phyloP scores from a whole-genome alignment of 2,888 invertebrate species.

The Tetragnatha montana region DNA sequence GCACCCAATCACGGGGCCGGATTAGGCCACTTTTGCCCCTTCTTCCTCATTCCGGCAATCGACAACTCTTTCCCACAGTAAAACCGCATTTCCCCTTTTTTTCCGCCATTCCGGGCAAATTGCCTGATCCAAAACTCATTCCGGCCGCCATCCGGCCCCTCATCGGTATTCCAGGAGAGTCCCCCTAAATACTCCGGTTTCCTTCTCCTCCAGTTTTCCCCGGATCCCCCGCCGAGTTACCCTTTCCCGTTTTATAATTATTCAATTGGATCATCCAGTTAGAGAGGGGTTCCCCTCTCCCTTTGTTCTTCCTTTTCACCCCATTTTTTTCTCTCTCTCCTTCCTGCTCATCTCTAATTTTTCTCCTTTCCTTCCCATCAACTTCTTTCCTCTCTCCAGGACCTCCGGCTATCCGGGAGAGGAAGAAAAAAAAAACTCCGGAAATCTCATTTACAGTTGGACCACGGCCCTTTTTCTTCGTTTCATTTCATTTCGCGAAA shows the following conservation, averaged over 20 bases:
- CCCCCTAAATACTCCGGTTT: neutral
- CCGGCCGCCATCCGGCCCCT: constrained; percentile 13
- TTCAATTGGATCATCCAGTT: constrained; percentile 59
- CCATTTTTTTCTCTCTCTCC: constrained; percentile 19
- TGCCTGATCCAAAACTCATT: constrained; percentile 46
- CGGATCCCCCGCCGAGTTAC: neutral
- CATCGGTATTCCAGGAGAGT: constrained; percentile 19
- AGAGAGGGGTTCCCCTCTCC: constrained; percentile 13
- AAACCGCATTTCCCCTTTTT: constrained; percentile 36
- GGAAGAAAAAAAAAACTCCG: constrained; percentile 14
- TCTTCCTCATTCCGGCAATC: constrained; percentile 36
- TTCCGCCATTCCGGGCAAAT: constrained; percentile 54
- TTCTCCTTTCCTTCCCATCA: neutral
- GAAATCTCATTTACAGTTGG: constrained; percentile 62
- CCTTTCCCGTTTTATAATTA: constrained; percentile 51
- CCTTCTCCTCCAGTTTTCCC: neutral
- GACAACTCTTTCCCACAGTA: neutral
- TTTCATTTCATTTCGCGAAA: constrained; percentile 51
- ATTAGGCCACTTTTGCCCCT: constrained; percentile 45
- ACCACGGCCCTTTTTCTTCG: constrained; percentile 39
- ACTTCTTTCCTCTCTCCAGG: neutral
- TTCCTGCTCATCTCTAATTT: constrained; percentile 17
- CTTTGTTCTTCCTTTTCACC: constrained; percentile 10
- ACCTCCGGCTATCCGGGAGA: constrained; percentile 27
- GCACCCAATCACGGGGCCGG: constrained; percentile 53